Percentiles rank a stretch among this genome's conserved stretches.
These are phyloP conservation scores for Ophioninae sp. DNA, from an alignment of 2,888 invertebrate species.

Conservation along the genomic window DNA sequence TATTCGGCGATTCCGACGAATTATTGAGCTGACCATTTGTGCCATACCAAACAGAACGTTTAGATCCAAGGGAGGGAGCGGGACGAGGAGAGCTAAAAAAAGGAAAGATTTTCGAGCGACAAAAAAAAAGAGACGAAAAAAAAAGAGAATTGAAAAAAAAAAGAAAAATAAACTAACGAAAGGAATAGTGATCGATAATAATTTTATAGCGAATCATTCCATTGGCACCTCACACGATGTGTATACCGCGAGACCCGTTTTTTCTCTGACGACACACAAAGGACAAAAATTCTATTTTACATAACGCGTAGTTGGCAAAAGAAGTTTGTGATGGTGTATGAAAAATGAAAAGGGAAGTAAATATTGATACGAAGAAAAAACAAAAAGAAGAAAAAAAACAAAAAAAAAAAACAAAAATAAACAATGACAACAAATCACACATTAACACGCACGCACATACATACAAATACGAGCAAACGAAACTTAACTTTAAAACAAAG, in stretches of 20 bases:
- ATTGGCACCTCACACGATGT: constrained; percentile 66
- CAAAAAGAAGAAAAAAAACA: background rate
- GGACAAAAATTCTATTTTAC: constrained; percentile 74
- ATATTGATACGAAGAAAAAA: constrained; percentile 55
- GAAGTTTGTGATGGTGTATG: constrained; percentile 68
- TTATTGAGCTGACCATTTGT: constrained; percentile 75
- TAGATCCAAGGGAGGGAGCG: constrained; percentile 56
- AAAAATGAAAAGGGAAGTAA: constrained; percentile 34
- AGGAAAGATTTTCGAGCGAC: constrained; percentile 19
- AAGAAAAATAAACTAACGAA: constrained; percentile 33
- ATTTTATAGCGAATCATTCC: constrained; percentile 69
- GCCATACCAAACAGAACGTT: constrained; percentile 71
- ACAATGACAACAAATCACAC: too few species aligned
- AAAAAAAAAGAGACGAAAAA: constrained; percentile 39
- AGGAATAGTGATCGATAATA: constrained; percentile 65
- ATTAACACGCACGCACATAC: too few species aligned
- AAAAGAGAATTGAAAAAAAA: constrained; percentile 65
- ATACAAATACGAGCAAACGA: background rate
- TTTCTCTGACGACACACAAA: constrained; percentile 67
- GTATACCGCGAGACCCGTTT: constrained; percentile 63
- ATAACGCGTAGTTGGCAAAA: constrained; percentile 70
- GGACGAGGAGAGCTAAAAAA: background rate
- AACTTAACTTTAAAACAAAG: constrained; percentile 37
- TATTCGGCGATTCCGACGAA: constrained; percentile 61
- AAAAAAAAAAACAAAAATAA: background rate